A percentile compares a stretch with the other conserved stretches of the same genome.
phyloP scores from a whole-genome alignment of 2,113 vertebrate genomes.

The Odocoileus virginianus region DNA sequence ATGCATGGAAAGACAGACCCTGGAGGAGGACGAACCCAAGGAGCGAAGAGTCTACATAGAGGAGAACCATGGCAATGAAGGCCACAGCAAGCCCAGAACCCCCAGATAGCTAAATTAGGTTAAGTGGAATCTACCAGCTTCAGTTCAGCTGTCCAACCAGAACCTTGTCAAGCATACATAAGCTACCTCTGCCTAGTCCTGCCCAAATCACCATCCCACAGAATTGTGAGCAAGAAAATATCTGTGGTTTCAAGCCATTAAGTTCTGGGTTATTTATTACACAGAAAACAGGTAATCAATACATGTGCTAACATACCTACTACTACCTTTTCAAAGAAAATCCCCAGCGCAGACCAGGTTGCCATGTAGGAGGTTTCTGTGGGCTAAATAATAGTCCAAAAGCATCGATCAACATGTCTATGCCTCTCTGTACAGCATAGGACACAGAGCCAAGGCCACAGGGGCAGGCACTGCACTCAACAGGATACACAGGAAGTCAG shows the following conservation, averaged over 20 bases:
- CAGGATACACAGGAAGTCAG: background rate
- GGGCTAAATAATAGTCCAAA: background rate
- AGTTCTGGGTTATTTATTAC: background rate
- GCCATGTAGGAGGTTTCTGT: background rate
- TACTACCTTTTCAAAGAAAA: background rate
- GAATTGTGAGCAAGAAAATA: background rate
- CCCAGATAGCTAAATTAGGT: fast-evolving
- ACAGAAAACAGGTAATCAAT: background rate
- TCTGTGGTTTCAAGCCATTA: background rate
- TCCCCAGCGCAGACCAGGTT: background rate
- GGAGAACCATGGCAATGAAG: background rate
- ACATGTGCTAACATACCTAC: background rate
- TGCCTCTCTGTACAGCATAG: background rate
- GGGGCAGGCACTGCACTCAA: background rate
- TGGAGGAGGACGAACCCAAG: no score
- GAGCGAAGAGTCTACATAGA: fast-evolving
- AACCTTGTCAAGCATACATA: background rate
- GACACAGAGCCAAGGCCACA: background rate
- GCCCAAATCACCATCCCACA: background rate
- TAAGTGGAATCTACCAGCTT: background rate
- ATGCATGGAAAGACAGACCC: background rate
- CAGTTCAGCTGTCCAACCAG: background rate
- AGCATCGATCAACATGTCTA: background rate
- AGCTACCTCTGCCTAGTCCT: background rate
- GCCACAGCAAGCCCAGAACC: background rate